Percentiles rank a stretch among this genome's conserved stretches.
These are phyloP conservation scores for Bagarius yarrelli DNA, from an alignment of 2,113 vertebrate genomes.

Conservation along the genomic window DNA sequence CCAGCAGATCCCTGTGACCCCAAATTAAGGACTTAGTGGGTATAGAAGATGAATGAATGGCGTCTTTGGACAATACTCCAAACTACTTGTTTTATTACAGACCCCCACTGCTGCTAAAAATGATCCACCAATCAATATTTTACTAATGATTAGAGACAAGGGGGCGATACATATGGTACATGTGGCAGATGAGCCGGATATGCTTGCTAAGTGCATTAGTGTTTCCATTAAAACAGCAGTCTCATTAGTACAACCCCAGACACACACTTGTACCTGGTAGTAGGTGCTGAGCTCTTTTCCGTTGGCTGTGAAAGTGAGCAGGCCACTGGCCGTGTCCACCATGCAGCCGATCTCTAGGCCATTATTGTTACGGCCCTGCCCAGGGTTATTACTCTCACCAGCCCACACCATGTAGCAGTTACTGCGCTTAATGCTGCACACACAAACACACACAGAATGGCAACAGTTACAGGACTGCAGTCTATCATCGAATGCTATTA, in stretches of 20 bases:
- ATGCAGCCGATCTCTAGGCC: slow-evolving; percentile 93
- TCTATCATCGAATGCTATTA: not conserved
- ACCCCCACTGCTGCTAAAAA: too few species aligned
- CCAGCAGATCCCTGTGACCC: too few species aligned
- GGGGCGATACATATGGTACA: not conserved
- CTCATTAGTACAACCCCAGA: not conserved
- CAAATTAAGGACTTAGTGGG: too few species aligned
- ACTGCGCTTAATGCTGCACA: slow-evolving; percentile 84
- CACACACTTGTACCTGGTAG: slow-evolving; percentile 80
- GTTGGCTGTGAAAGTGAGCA: slow-evolving; percentile 90
- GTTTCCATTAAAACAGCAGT: not conserved
- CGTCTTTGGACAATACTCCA: too few species aligned
- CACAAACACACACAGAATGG: slow-evolving; percentile 17
- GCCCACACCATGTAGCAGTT: slow-evolving; percentile 98
- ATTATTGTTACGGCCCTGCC: slow-evolving; percentile 88
- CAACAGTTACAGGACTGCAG: not conserved
- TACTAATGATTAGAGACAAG: not conserved
- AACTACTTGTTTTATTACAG: too few species aligned
- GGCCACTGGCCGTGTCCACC: slow-evolving; percentile 83
- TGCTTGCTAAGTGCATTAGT: not conserved
- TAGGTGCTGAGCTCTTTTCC: slow-evolving; percentile 91
- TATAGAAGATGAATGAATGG: too few species aligned
- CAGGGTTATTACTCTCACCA: slow-evolving; percentile 87
- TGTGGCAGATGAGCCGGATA: not conserved
- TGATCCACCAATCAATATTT: not conserved